Evolutionary conservation across 2,797 vertebrate genomes (phyloP).

Genomic region (Acridotheres tristis): DNA sequence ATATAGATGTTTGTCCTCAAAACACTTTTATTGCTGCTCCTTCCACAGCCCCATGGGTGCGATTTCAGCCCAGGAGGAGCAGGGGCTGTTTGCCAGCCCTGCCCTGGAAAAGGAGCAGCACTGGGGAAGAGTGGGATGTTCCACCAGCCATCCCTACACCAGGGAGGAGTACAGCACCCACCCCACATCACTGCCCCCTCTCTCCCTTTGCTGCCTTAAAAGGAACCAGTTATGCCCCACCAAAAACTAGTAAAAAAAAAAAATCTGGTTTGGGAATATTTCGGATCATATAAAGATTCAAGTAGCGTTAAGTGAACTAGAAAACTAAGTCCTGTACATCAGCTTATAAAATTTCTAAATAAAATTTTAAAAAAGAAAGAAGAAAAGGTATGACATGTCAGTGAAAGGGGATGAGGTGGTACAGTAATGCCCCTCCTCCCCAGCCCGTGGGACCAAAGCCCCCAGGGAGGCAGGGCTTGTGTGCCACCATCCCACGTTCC

Average conservation of each 20-base stretch:
- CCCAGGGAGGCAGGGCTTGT: not conserved
- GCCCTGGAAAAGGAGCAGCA: not conserved
- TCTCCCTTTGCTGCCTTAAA: not conserved
- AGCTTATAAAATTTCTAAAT: constrained; percentile 23
- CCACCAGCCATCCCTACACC: accelerated
- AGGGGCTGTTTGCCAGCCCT: not conserved
- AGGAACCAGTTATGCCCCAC: not conserved
- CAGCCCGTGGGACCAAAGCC: not conserved
- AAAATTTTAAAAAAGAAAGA: not conserved
- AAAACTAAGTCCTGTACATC: constrained; percentile 27
- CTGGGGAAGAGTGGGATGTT: not conserved
- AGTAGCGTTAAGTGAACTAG: not conserved
- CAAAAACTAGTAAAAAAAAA: not conserved
- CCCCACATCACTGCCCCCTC: not conserved
- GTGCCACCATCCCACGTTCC: not conserved
- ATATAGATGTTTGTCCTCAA: accelerated
- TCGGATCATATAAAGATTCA: constrained; percentile 27
- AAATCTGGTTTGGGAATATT: not conserved
- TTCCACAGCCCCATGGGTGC: not conserved
- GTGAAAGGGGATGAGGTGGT: not conserved
- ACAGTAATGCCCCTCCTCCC: not conserved
- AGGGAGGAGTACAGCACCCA: not conserved
- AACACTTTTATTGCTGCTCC: not conserved
- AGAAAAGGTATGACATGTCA: not conserved
- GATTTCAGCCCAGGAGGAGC: not conserved